A percentile compares a stretch with the other conserved stretches of the same genome.
Evolutionary conservation across 2,888 invertebrate species (phyloP).

Genomic region (Drosophila kokeensis): DNA sequence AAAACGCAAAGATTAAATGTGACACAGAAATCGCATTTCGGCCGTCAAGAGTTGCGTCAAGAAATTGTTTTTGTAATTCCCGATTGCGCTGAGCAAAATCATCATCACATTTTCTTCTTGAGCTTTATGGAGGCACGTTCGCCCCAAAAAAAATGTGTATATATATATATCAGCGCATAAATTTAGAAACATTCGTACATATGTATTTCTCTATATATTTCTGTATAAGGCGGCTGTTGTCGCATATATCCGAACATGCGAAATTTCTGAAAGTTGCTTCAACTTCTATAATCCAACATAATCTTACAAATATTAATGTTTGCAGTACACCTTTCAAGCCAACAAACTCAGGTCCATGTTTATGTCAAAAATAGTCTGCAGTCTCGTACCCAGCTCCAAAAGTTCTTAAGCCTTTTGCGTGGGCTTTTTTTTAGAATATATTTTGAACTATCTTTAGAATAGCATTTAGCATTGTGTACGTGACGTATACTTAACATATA

Average conservation of each 20-base stretch:
- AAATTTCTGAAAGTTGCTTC: background rate
- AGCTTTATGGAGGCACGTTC: conserved; percentile 3
- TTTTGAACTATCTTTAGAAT: background rate
- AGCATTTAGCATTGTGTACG: background rate
- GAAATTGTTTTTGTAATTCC: conserved; percentile 4
- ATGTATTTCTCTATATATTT: background rate
- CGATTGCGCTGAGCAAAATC: background rate
- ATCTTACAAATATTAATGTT: background rate
- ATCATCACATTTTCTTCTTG: background rate
- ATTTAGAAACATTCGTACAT: background rate
- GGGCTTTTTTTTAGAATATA: background rate
- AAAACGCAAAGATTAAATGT: background rate
- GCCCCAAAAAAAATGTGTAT: background rate
- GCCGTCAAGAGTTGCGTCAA: background rate
- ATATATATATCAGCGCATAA: background rate
- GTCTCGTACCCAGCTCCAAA: background rate
- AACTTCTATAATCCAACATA: background rate
- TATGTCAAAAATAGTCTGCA: background rate
- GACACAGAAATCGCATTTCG: conserved; percentile 7
- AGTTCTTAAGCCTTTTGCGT: background rate
- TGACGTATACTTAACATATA: background rate
- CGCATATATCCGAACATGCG: background rate
- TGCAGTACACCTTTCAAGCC: background rate
- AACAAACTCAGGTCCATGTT: background rate
- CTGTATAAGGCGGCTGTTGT: background rate